Percentiles rank a stretch among this genome's conserved stretches.
These are phyloP conservation scores for Leptobrachium leishanense DNA, from an alignment of 2,113 vertebrate genomes.

Conservation along the genomic window DNA sequence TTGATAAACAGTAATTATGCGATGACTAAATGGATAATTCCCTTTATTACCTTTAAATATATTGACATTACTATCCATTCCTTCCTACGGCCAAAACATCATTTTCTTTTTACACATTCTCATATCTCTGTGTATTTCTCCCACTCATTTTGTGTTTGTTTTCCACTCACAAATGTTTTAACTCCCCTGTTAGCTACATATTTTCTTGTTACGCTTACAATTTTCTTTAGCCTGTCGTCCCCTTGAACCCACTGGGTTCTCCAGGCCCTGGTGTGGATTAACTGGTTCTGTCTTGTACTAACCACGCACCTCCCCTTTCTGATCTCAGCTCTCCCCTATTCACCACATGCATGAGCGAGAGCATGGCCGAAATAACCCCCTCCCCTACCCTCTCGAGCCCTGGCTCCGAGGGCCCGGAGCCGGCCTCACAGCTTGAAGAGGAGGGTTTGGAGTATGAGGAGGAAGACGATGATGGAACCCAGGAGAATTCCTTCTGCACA, in stretches of 20 bases:
- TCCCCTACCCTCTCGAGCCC: slow-evolving; percentile 95
- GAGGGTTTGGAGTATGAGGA: slow-evolving; percentile 80
- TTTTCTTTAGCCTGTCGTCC: neutral
- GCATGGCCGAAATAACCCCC: slow-evolving; percentile 96
- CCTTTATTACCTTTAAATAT: too few species aligned
- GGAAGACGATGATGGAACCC: slow-evolving; percentile 89
- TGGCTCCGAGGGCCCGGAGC: slow-evolving; percentile 93
- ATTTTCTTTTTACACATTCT: neutral
- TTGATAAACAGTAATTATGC: too few species aligned
- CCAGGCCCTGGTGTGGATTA: slow-evolving; percentile 27
- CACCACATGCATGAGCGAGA: slow-evolving; percentile 98
- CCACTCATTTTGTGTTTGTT: slow-evolving; percentile 25
- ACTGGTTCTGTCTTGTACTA: slow-evolving; percentile 82
- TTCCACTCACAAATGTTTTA: slow-evolving; percentile 26
- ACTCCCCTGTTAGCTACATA: slow-evolving; percentile 8
- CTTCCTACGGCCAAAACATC: neutral
- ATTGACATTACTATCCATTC: slow-evolving; percentile 1
- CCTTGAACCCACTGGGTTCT: slow-evolving; percentile 25
- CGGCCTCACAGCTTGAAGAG: slow-evolving; percentile 88
- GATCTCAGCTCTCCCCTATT: slow-evolving; percentile 97
- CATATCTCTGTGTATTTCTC: slow-evolving; percentile 13
- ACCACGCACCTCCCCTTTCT: slow-evolving; percentile 74
- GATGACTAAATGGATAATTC: too few species aligned
- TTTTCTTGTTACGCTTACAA: slow-evolving; percentile 5
- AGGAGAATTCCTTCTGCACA: slow-evolving; percentile 87